These are phyloP conservation scores for Peromyscus polionotus DNA, from an alignment of 2,113 vertebrate species.

Conservation along the genomic window DNA sequence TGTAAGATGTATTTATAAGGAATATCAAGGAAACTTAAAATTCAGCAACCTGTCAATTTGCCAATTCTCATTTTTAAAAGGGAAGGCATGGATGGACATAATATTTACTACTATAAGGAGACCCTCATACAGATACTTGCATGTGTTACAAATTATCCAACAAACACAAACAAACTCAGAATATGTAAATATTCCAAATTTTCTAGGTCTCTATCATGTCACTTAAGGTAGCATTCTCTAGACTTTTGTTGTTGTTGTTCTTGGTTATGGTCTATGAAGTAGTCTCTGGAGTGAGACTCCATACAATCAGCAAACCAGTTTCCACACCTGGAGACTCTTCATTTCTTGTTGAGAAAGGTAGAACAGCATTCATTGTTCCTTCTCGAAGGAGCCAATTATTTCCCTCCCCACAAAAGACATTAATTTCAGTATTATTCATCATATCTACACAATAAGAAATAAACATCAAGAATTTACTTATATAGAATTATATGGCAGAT, in stretches of 20 bases:
- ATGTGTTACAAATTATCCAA: not conserved
- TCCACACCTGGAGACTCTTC: not conserved
- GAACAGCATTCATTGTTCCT: not conserved
- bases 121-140: not conserved
- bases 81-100: not conserved
- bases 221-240: not conserved
- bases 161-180: not conserved
- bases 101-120: not conserved
- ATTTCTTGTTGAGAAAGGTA: not conserved
- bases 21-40: not conserved
- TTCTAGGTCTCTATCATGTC: not conserved
- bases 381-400: not conserved
- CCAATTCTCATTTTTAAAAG: not conserved
- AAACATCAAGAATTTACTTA: not conserved
- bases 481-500: not conserved
- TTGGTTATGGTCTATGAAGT: not conserved
- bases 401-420: not conserved
- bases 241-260: not conserved
- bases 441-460: not conserved
- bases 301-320: not conserved
- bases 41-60: not conserved
- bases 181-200: not conserved
- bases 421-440: not conserved
- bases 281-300: not conserved
- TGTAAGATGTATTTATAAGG: not conserved